Percentiles rank a stretch among this genome's conserved stretches.
Evolutionary conservation across 2,888 invertebrate species (phyloP).

Genomic region (Boloria selene): DNA sequence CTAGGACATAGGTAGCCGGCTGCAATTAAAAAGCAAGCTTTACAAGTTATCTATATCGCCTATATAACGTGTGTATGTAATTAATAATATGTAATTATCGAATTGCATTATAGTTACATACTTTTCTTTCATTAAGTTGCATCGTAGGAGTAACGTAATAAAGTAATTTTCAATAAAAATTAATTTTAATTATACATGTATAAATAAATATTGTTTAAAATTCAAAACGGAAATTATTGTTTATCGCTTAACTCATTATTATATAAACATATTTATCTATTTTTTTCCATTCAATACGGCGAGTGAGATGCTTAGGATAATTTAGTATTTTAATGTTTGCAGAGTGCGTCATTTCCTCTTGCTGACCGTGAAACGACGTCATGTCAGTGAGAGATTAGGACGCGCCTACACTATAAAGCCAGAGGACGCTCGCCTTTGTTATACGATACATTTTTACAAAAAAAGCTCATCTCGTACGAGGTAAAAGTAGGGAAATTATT

Average conservation of each 20-base stretch:
- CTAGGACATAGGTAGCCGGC: slow-evolving; percentile 43
- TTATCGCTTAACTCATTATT: slow-evolving; percentile 6
- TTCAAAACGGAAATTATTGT: slow-evolving; percentile 14
- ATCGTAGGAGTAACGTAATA: neutral
- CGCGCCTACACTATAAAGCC: slow-evolving; percentile 59
- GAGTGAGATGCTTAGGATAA: slow-evolving; percentile 50
- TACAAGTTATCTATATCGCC: slow-evolving; percentile 29
- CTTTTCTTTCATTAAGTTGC: neutral
- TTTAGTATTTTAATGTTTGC: slow-evolving; percentile 63
- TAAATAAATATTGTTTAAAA: neutral
- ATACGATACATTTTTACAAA: neutral
- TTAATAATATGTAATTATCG: neutral
- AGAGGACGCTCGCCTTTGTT: slow-evolving; percentile 56
- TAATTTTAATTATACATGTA: neutral
- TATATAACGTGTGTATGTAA: slow-evolving; percentile 2
- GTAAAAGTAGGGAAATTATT: neutral
- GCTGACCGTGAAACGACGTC: slow-evolving; percentile 77
- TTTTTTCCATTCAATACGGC: slow-evolving; percentile 15
- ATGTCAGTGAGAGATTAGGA: slow-evolving; percentile 74
- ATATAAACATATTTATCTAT: neutral
- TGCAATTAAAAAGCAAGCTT: slow-evolving; percentile 41
- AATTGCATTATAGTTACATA: neutral
- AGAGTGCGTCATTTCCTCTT: slow-evolving; percentile 78
- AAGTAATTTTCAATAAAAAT: neutral
- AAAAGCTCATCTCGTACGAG: neutral